Evolutionary conservation across 2,888 invertebrate genomes (phyloP).

Genomic region (Meloe dianella): DNA sequence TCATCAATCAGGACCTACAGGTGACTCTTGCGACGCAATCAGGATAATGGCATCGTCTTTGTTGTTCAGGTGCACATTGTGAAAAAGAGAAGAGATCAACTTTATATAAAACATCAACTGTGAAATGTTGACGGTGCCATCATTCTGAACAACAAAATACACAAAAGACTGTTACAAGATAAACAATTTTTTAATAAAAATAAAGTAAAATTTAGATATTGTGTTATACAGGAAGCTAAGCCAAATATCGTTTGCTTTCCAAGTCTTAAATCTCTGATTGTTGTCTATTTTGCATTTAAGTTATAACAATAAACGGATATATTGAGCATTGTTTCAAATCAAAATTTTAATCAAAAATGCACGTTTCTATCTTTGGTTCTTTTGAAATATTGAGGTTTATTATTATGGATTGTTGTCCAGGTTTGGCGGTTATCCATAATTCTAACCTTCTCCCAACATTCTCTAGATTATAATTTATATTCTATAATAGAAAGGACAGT

Average conservation of each 20-base stretch:
- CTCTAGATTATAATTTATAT: conserved; percentile 29
- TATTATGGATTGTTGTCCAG: background rate
- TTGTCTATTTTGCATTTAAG: background rate
- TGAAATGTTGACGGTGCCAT: conserved; percentile 3
- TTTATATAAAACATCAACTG: background rate
- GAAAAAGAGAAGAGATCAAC: conserved; percentile 11
- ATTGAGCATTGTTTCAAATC: background rate
- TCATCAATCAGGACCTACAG: conserved; percentile 53
- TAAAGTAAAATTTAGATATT: background rate
- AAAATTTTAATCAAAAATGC: background rate
- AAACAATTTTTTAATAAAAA: background rate
- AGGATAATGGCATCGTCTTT: conserved; percentile 45
- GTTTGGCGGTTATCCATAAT: background rate
- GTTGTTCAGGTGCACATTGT: conserved; percentile 35
- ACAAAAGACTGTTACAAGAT: background rate
- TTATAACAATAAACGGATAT: background rate
- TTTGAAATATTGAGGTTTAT: background rate
- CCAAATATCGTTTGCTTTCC: conserved; percentile 5
- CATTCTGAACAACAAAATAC: background rate
- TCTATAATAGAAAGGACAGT: background rate
- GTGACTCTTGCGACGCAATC: conserved; percentile 51
- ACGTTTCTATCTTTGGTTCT: background rate
- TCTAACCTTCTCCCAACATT: conserved; percentile 21
- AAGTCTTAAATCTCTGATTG: conserved; percentile 6
- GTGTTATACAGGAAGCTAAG: background rate